Evolutionary conservation across 1,140 invertebrate genomes (phyloP), one percentile per base, ranked within the genome.

Genomic region (Sitophilus oryzae): DNA sequence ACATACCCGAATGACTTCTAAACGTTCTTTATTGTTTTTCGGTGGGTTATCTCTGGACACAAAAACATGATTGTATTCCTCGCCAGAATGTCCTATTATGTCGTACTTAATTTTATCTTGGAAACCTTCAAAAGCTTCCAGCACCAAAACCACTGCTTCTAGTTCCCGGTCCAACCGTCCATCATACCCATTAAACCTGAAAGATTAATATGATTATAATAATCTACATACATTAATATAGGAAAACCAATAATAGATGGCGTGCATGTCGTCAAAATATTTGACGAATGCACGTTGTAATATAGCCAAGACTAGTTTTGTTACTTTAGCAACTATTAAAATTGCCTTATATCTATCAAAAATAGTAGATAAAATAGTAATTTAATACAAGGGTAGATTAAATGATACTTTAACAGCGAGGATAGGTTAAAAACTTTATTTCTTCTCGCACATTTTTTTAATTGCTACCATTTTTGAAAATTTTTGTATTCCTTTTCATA

Each of bases 1-100:
- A 62, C 52, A 57, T 68, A 82, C 81, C 71, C 84, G 80, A 21
- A 93, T 77, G 19, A 90, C 74, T 64, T 89, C 79, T 30, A 97
- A 73, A 62, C 92, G 75, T 66, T 93, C 81, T 67, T 94, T 96
- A 68, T 96, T 89, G 69, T 96, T 88, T 46, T 82, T 79, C 0
- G 94, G 94, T 1, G 85, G 82, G 23, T 83, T 77, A 38, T 83
- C 81, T 1, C 80, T 74, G 35, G 81, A 76, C 0, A 94, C 83
- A 59, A 98, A 85, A 35, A 76, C 73, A 21, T 95, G 76, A 48
- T 84, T 77, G 65, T 82, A 80, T 34, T 86, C 83, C 66, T 98
- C 95, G 0, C 94, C 94, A 1, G 93, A 96, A 76, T 98, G 96
- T 0, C 91, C 95, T 62, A 88, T 80, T 58, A 98, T 89, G 66